Base-by-base conservation (phyloP, 2,797 vertebrate genomes). In the Semotilus atromaculatus region DNA sequence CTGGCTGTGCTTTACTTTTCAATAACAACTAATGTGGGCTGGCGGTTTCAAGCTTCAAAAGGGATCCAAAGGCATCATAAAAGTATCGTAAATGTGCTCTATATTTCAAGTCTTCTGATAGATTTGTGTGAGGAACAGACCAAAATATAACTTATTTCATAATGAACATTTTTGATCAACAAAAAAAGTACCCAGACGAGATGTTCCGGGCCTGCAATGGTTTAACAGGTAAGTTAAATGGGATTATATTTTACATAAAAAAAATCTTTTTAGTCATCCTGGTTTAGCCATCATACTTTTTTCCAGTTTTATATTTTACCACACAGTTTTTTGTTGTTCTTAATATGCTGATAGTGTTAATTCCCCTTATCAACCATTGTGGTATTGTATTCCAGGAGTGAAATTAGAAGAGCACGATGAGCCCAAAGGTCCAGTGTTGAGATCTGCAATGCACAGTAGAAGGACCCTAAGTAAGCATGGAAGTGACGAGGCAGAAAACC, bases 341-440 rank as follows among this genome's bases (percentile, higher is more conserved):
- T n/a, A n/a, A n/a, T 40, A 31, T 71, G 16, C 36, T 40, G 21
- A 21, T 71, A 66, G 53, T 72, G 10, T 78, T 43, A 21, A 55
- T 62, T 29, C 14, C 4, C n/a, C 29, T 38, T 45, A 60, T 70
- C 60, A 38, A 80, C 76, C 60, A 29, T n/a, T 53, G 21, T 4
- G 7, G 31, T 81, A 7, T 88, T 81, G 38, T 92, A 92, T 43
- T 91, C 91, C 85, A 88, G 51, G 75, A 0, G 91, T 92, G 86
- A 97, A 94, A 90, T 90, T 84, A 92, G 96, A 95, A 90, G 95
- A 92, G 86, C 93, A 91, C 85, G 95, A 96, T 85, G 95, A 96
- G n/a, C 40, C 79, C 81, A 95, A 92, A 89, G 95, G 92, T 10
- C 86, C 92, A 2, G 81, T 95, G 70, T 94, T 95, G 3, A 90